Conservation (phyloP, 2,113 vertebrate species). For the Psettodes erumei region DNA sequence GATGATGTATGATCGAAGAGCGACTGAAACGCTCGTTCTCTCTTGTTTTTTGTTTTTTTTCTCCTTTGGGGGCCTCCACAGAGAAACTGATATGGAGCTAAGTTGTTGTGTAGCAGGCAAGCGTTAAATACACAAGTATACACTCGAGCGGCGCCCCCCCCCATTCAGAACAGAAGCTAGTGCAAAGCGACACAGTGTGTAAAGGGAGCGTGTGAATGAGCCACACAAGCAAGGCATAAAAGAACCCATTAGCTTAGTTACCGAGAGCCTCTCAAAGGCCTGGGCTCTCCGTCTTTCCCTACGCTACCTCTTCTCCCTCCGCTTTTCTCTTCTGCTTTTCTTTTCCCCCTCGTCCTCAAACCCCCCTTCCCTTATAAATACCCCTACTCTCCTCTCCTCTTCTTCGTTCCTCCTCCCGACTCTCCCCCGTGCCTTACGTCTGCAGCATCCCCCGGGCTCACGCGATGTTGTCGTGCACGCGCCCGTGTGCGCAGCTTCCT, state of each 20-base stretch:
- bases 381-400: not conserved
- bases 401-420: not conserved
- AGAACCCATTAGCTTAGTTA: slow-evolving; percentile 57
- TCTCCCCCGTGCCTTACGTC: slow-evolving; percentile 20
- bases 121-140: too few species aligned
- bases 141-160: too few species aligned
- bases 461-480: not conserved
- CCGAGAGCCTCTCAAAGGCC: slow-evolving; percentile 57
- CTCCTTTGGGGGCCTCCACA: too few species aligned
- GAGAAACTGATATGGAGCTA: too few species aligned
- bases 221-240: slow-evolving; percentile 42
- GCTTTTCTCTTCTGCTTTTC: not conserved
- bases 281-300: slow-evolving; percentile 24
- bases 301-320: not conserved
- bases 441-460: slow-evolving; percentile 35
- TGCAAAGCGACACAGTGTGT: slow-evolving; percentile 54
- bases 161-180: slow-evolving; percentile 39
- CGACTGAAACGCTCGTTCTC: too few species aligned
- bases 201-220: slow-evolving; percentile 57
- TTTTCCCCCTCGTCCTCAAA: not conserved
- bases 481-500: not conserved
- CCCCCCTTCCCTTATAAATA: slow-evolving; percentile 1
- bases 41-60: too few species aligned
- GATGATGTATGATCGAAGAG: too few species aligned
- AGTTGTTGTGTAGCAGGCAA: too few species aligned